Evolutionary conservation across 2,888 invertebrate species (phyloP), one percentile per base, ranked within the genome.

Genomic region (Tortricodes alternella): DNA sequence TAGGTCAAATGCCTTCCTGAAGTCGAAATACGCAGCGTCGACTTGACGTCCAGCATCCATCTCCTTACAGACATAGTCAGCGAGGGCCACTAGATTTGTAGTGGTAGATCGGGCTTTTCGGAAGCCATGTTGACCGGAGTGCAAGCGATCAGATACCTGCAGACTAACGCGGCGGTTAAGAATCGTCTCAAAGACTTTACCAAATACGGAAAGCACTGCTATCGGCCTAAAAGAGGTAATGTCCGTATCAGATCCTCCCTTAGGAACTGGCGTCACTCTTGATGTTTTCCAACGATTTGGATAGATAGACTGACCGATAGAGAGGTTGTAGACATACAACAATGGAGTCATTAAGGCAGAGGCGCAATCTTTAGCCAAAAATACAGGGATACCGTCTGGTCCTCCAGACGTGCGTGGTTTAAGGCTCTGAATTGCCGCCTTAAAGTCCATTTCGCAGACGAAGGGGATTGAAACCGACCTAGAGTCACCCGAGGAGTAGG

Each of bases 21-120:
- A 61, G 15, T 58, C 61, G 29, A 61, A 55, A 18, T 61, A 62
- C 9, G 56, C 46, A 19, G 52, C 56, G 29, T 61, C 57, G 4
- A 59, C 53, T 23, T 59, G 59, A 19, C 44, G 29, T 5, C 48
- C 48, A 21, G 50, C 57, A 43, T 57, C 57, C 7, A 61, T 37
- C 7, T 44, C 24, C 7, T 52, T 32, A n/a, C n/a, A n/a, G n/a
- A n/a, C n/a, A n/a, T n/a, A n/a, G n/a, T n/a, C n/a, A n/a, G n/a
- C n/a, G n/a, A n/a, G n/a, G n/a, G n/a, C n/a, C n/a, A n/a, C n/a
- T n/a, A n/a, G n/a, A n/a, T n/a, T n/a, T n/a, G n/a, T n/a, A n/a
- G n/a, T n/a, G n/a, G n/a, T n/a, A n/a, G n/a, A n/a, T n/a, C n/a
- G n/a, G n/a, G n/a, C n/a, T n/a, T n/a, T n/a, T n/a, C n/a, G n/a